These are phyloP conservation scores for Agrochola lychnidis DNA, from an alignment of 2,888 invertebrate genomes.

Conservation along the genomic window DNA sequence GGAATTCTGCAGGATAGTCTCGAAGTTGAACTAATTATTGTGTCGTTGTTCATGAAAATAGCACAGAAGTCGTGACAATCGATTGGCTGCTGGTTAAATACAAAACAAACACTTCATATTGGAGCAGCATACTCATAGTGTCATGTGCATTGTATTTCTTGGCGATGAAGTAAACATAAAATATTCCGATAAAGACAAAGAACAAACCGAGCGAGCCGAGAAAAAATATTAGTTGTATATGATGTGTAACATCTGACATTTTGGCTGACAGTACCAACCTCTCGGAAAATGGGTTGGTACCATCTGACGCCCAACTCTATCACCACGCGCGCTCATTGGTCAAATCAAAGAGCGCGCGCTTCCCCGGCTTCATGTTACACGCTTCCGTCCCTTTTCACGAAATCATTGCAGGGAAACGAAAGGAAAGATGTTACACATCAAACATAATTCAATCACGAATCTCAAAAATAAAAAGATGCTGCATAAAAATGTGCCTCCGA, in stretches of 20 bases:
- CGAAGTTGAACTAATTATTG: not conserved
- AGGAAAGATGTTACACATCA: no score
- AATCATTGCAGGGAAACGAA: no score
- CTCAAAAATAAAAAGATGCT: not conserved
- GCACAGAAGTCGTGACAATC: not conserved
- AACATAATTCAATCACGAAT: not conserved
- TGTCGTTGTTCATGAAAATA: constrained; percentile 1
- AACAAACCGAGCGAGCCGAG: not conserved
- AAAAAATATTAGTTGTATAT: no score
- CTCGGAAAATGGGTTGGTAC: no score
- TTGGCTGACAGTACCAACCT: no score
- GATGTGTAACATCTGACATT: no score
- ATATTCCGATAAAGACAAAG: not conserved
- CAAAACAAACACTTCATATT: not conserved
- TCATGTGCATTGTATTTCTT: not conserved
- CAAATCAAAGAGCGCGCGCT: no score
- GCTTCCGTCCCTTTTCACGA: no score
- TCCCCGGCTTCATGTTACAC: no score
- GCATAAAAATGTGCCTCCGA: constrained; percentile 2
- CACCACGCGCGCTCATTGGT: no score
- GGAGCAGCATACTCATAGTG: not conserved
- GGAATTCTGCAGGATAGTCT: constrained; percentile 40
- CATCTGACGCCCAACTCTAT: no score
- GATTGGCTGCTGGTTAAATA: not conserved
- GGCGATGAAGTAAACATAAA: not conserved